These are phyloP conservation scores for Cantharis lateralis DNA, from an alignment of 2,888 invertebrate species.

Conservation along the genomic window DNA sequence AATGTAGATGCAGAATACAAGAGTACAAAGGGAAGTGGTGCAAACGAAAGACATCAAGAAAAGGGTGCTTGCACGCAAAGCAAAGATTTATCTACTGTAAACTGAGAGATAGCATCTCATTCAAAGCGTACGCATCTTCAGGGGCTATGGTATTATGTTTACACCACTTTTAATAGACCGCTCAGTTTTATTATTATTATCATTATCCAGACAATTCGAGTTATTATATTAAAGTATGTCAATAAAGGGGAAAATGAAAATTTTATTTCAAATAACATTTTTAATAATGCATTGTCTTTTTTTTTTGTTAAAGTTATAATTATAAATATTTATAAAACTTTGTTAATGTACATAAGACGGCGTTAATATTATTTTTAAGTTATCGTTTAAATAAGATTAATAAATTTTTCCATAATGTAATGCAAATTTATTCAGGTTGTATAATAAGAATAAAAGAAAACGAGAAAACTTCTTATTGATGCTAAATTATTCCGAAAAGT, in stretches of 20 bases:
- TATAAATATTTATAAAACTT: not conserved
- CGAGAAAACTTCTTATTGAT: not conserved
- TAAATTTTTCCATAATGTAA: not conserved
- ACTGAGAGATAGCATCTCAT: slow-evolving; percentile 37
- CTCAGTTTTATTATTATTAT: slow-evolving; percentile 25
- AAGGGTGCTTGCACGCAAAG: slow-evolving; percentile 35
- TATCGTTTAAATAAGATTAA: not conserved
- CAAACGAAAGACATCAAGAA: slow-evolving; percentile 34
- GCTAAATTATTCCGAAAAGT: slow-evolving; percentile 10
- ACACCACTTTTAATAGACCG: slow-evolving; percentile 27
- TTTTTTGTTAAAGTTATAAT: not conserved
- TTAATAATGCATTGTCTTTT: slow-evolving; percentile 12
- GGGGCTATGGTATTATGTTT: slow-evolving; percentile 25
- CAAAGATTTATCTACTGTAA: slow-evolving; percentile 41
- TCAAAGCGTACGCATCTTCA: slow-evolving; percentile 25
- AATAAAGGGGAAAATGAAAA: slow-evolving; percentile 24
- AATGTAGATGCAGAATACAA: slow-evolving; percentile 19
- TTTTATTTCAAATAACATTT: slow-evolving; percentile 13
- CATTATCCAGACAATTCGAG: slow-evolving; percentile 14
- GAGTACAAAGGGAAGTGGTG: slow-evolving; percentile 25
- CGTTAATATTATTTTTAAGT: not conserved
- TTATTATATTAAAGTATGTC: slow-evolving; percentile 24
- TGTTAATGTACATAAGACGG: not conserved
- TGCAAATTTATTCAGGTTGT: not conserved
- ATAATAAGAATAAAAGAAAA: not conserved